Percentiles rank a stretch among this genome's conserved stretches.
Evolutionary conservation across 2,888 invertebrate species (phyloP).

Genomic region (Drosophila mimetica): DNA sequence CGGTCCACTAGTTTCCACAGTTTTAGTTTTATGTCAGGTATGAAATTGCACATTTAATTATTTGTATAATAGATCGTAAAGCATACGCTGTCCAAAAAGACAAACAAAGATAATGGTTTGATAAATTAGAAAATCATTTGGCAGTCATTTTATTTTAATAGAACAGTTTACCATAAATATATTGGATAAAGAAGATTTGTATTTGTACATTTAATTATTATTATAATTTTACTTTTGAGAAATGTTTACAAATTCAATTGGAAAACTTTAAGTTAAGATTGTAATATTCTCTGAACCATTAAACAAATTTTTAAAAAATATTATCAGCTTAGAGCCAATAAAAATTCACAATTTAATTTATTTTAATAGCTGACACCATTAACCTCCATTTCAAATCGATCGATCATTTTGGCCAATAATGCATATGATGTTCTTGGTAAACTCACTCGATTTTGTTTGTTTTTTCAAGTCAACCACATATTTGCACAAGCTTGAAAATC

Average conservation of each 20-base stretch:
- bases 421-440: conserved; percentile 19
- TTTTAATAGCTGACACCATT: not conserved
- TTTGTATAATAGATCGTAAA: not conserved
- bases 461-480: conserved; percentile 48
- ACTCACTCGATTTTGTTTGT: conserved; percentile 38
- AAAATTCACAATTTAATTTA: not conserved
- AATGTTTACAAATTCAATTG: too few relatives aligned
- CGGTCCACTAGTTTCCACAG: not conserved
- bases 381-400: not conserved
- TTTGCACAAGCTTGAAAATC: conserved; percentile 65
- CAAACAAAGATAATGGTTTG: not conserved
- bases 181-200: too few relatives aligned
- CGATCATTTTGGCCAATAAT: conserved; percentile 18
- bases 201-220: too few relatives aligned
- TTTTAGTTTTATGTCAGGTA: not conserved
- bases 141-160: not conserved
- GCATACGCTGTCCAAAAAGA: too few relatives aligned
- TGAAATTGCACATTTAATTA: not conserved
- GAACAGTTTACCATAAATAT: not conserved
- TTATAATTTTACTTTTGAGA: too few relatives aligned
- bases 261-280: too few relatives aligned
- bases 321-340: too few relatives aligned
- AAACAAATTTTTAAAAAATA: too few relatives aligned
- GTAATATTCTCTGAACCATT: too few relatives aligned
- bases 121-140: not conserved